Percentiles rank a stretch among this genome's conserved stretches.
Evolutionary conservation across 2,797 vertebrate species (phyloP).

Genomic region (Enteromius treurensis): DNA sequence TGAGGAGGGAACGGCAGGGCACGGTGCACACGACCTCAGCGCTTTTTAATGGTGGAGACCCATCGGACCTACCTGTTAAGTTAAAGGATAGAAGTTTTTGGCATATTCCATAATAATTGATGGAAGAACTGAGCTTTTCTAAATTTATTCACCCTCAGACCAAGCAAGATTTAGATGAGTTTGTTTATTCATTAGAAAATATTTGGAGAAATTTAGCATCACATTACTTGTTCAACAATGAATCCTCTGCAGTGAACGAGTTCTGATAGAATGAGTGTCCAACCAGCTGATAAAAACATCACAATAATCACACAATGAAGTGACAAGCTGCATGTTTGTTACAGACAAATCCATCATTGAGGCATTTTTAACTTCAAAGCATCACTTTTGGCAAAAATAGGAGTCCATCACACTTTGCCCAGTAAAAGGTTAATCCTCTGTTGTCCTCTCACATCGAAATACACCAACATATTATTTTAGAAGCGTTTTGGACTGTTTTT

Average conservation of each 20-base stretch:
- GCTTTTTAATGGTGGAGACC: slow-evolving; percentile 76
- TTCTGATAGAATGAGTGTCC: neutral
- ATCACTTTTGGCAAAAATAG: neutral
- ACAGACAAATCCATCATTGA: neutral
- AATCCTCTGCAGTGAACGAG: neutral
- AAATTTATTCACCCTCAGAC: neutral
- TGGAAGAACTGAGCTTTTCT: too few relatives aligned
- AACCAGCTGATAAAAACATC: neutral
- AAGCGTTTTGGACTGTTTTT: neutral
- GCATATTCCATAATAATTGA: neutral
- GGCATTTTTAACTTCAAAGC: neutral
- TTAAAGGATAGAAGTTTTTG: neutral
- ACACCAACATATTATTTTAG: neutral
- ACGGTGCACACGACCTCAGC: slow-evolving; percentile 83
- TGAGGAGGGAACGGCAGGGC: slow-evolving; percentile 84
- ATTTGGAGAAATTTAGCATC: neutral
- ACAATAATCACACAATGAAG: neutral
- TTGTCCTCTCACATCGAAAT: too few relatives aligned
- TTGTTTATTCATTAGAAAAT: neutral
- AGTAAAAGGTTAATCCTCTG: too few relatives aligned
- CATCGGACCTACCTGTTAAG: slow-evolving; percentile 49
- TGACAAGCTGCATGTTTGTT: neutral
- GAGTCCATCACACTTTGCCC: neutral
- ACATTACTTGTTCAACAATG: neutral
- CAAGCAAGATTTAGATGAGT: neutral